Evolutionary conservation across 1,140 invertebrate species (phyloP).

Genomic region (Drosophila athabasca): DNA sequence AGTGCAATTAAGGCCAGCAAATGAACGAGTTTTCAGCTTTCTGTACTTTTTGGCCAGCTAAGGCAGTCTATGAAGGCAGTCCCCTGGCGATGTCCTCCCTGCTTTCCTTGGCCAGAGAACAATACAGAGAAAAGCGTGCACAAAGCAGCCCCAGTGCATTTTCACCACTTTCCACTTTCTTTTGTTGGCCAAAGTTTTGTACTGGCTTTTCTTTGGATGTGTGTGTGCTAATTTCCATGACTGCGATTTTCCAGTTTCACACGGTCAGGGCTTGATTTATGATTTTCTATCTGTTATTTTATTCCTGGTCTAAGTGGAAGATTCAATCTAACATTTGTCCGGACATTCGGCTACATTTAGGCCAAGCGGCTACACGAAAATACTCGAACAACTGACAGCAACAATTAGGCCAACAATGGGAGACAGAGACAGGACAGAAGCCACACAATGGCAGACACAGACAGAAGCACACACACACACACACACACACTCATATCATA

Average conservation of each 20-base stretch:
- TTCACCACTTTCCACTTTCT: background rate
- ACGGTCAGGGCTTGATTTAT: slow-evolving; percentile 32
- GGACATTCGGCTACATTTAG: slow-evolving; percentile 34
- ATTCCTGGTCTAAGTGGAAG: too few relatives aligned
- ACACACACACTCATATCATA: too few relatives aligned
- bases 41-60: slow-evolving; percentile 6
- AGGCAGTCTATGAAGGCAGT: slow-evolving; percentile 1
- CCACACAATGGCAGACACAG: slow-evolving; percentile 30
- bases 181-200: background rate
- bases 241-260: slow-evolving; percentile 36
- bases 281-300: slow-evolving; percentile 1
- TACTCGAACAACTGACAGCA: slow-evolving; percentile 36
- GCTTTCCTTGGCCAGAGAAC: background rate
- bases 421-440: slow-evolving; percentile 2
- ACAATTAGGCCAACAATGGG: slow-evolving; percentile 52
- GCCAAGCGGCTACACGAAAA: slow-evolving; percentile 11
- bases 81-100: background rate
- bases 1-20: slow-evolving; percentile 57
- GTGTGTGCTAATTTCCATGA: slow-evolving; percentile 32
- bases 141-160: slow-evolving; percentile 25
- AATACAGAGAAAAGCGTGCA: slow-evolving; percentile 17
- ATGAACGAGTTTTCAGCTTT: slow-evolving; percentile 40
- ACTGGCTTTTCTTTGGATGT: background rate
- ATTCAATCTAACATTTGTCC: background rate
- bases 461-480: background rate